Evolutionary conservation across 2,113 vertebrate species (phyloP).

Genomic region (Seriola aureovittata): DNA sequence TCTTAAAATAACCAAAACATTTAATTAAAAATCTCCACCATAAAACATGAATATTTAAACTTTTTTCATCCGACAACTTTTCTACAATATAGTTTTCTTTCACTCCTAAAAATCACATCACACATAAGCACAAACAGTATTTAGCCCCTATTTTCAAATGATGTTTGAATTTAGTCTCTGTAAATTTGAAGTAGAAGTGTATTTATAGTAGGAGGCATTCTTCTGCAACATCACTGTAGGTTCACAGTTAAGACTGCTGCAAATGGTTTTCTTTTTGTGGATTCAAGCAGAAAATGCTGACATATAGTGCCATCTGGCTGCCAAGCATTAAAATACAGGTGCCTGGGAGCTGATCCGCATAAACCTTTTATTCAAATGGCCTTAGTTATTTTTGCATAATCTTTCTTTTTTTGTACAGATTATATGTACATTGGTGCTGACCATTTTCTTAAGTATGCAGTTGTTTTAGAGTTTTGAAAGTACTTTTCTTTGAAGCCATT

Average conservation of each 20-base stretch:
- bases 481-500: neutral
- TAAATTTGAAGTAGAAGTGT: neutral
- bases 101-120: neutral
- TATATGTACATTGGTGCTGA: too few relatives aligned
- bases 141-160: neutral
- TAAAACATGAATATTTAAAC: neutral
- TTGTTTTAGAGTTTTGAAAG: too few relatives aligned
- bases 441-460: too few relatives aligned
- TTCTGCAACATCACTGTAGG: neutral
- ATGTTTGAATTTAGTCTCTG: neutral
- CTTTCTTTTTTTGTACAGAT: neutral
- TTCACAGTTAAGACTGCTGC: neutral
- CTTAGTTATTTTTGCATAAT: too few relatives aligned
- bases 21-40: neutral
- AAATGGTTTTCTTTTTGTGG: neutral
- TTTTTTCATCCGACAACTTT: neutral
- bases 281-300: conserved; percentile 5
- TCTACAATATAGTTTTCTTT: neutral
- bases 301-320: conserved; percentile 62
- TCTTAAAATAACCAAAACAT: neutral
- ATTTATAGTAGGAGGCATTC: neutral
- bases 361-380: neutral
- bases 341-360: neutral
- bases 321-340: neutral
- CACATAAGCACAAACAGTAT: neutral